Evolutionary conservation across 1,140 invertebrate genomes (phyloP).

Genomic region (Antheraea pernyi): DNA sequence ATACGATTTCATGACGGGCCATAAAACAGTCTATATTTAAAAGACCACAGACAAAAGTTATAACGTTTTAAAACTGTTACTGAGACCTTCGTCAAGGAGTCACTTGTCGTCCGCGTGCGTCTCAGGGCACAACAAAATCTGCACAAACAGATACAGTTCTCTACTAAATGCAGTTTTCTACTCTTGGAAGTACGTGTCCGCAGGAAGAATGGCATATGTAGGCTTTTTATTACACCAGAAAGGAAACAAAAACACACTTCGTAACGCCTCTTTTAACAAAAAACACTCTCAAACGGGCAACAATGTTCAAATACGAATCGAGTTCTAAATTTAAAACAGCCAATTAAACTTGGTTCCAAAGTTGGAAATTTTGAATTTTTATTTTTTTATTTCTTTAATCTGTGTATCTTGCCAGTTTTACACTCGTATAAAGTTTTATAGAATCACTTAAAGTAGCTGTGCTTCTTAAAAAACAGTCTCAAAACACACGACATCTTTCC

Average conservation of each 20-base stretch:
- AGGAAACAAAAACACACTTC: constrained; percentile 19
- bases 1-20: constrained; percentile 24
- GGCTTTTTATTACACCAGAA: constrained; percentile 41
- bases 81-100: constrained; percentile 57
- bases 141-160: constrained; percentile 48
- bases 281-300: background rate
- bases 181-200: constrained; percentile 44
- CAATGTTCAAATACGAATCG: background rate
- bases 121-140: constrained; percentile 53
- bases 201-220: constrained; percentile 69
- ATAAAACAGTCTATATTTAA: constrained; percentile 57
- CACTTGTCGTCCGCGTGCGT: constrained; percentile 51
- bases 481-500: background rate
- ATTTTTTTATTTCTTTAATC: background rate
- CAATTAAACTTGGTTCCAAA: background rate
- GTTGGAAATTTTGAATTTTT: background rate
- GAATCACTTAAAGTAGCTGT: constrained; percentile 6
- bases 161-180: constrained; percentile 60
- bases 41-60: constrained; percentile 68
- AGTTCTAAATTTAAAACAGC: constrained; percentile 8
- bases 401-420: background rate
- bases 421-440: background rate
- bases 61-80: constrained; percentile 63
- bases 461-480: constrained; percentile 9
- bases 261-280: background rate